Conservation (phyloP, 30 jellyfish, hydroid and myxozoan species). For the Turritopsis rubra region DNA sequence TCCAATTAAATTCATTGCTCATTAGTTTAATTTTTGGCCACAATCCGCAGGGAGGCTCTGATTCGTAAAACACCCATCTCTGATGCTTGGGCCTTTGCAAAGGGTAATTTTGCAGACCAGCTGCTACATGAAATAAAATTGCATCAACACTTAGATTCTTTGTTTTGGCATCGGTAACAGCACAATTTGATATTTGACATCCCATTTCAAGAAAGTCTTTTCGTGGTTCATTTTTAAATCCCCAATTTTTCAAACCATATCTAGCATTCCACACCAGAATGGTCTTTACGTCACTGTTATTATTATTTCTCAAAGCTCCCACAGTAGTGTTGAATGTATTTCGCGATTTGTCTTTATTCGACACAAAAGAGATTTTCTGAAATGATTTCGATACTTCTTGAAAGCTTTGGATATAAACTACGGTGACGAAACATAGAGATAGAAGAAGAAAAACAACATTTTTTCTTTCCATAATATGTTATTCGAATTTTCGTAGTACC, state of each 20-base stretch:
- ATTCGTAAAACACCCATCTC: background rate
- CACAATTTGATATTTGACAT: background rate
- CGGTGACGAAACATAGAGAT: too few relatives aligned
- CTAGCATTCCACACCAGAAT: background rate
- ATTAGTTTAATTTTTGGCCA: background rate
- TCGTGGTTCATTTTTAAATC: background rate
- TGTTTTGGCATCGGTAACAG: background rate
- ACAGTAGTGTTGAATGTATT: background rate
- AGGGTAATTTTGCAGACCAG: background rate
- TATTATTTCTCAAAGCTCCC: background rate
- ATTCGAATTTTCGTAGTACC: too few relatives aligned
- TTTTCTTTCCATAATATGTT: too few relatives aligned
- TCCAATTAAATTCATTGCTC: constrained; percentile 21
- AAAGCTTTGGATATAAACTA: too few relatives aligned
- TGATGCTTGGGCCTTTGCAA: background rate
- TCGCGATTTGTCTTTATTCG: background rate
- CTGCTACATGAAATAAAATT: background rate
- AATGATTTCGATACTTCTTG: too few relatives aligned
- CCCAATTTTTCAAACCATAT: background rate
- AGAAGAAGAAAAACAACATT: too few relatives aligned
- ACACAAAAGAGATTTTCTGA: too few relatives aligned
- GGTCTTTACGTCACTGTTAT: background rate
- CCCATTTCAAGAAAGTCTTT: background rate
- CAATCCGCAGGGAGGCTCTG: background rate
- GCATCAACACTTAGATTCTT: background rate